Evolutionary conservation across 1,140 invertebrate genomes (phyloP).

Genomic region (Hormaphis cornu): DNA sequence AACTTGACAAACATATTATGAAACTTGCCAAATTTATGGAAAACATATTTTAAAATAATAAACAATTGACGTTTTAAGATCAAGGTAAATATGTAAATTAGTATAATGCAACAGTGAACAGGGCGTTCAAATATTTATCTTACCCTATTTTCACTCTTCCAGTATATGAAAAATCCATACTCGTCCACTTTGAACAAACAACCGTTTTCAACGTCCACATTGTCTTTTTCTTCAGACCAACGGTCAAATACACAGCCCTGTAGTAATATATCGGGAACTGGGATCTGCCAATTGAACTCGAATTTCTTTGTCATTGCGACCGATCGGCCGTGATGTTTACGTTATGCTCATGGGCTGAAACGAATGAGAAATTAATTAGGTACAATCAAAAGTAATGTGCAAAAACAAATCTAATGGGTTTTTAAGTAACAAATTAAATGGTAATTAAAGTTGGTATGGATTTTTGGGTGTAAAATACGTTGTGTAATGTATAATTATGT

Average conservation of each 20-base stretch:
- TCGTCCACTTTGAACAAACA: conserved; percentile 94
- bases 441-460: neutral
- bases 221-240: conserved; percentile 95
- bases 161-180: conserved; percentile 98
- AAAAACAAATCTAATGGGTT: conserved; percentile 2
- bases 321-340: conserved; percentile 15
- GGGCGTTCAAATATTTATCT: conserved; percentile 42
- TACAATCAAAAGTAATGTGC: neutral
- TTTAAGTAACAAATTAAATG: conserved; percentile 18
- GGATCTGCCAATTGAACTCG: conserved; percentile 96
- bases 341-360: conserved; percentile 20
- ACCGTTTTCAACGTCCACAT: conserved; percentile 73
- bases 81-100: no score
- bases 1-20: no score
- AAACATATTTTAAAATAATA: no score
- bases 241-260: conserved; percentile 81
- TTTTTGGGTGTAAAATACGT: neutral
- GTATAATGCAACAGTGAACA: no score
- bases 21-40: no score
- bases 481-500: neutral
- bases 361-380: conserved; percentile 5
- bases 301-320: conserved; percentile 87
- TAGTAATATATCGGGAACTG: conserved; percentile 77
- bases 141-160: conserved; percentile 93
- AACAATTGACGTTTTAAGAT: no score